Evolutionary conservation across 1,140 invertebrate genomes (phyloP).

Genomic region (Eciton burchellii): DNA sequence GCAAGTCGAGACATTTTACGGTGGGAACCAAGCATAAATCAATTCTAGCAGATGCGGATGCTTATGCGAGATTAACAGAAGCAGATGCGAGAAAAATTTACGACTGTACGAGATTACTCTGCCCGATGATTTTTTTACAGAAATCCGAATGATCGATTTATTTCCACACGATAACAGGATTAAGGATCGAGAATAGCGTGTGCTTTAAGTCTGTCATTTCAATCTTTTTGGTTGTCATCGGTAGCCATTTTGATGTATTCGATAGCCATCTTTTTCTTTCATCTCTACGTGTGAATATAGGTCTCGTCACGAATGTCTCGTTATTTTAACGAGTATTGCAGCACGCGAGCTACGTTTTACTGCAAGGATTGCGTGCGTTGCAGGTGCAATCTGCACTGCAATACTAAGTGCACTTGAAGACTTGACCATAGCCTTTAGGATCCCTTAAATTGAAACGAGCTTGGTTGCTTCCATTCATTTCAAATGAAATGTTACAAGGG

Average conservation of each 20-base stretch:
- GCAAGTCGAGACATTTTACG: constrained; percentile 24
- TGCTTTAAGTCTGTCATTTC: constrained; percentile 2
- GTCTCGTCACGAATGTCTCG: constrained; percentile 45
- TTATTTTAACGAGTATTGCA: constrained; percentile 50
- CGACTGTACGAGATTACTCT: neutral
- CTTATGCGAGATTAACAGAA: neutral
- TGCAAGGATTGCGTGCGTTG: constrained; percentile 39
- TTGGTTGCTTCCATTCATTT: constrained; percentile 18
- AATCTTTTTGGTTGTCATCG: constrained; percentile 1
- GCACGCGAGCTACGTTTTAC: constrained; percentile 37
- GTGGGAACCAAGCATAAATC: constrained; percentile 32
- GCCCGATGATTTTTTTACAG: neutral
- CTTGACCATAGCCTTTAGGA: neutral
- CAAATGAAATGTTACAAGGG: neutral
- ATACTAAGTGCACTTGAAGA: constrained; percentile 18
- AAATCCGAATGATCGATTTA: neutral
- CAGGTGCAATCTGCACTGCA: neutral
- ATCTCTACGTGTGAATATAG: neutral
- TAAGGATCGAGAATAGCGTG: neutral
- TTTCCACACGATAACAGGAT: neutral
- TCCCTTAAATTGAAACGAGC: constrained; percentile 16
- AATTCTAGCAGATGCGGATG: neutral
- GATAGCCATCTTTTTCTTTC: neutral
- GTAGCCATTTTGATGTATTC: neutral
- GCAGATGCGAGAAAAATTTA: constrained; percentile 43